A percentile compares a stretch with the other conserved stretches of the same genome.
Evolutionary conservation across 2,113 vertebrate genomes (phyloP).

Genomic region (Platichthys stellatus): DNA sequence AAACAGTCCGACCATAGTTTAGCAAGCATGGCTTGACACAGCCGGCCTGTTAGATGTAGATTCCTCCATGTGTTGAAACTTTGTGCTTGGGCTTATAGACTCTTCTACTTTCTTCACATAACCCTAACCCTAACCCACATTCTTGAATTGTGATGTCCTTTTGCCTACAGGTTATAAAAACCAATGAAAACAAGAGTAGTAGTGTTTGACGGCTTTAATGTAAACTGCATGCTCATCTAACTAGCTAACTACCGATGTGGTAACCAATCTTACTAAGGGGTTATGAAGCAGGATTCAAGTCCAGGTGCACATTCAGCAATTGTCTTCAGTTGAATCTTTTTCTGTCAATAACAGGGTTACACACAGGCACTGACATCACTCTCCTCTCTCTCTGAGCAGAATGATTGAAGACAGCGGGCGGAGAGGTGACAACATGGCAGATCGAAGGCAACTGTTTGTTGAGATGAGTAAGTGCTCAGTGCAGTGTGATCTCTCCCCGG

Average conservation of each 20-base stretch:
- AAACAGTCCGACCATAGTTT: not conserved
- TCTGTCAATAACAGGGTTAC: conserved; percentile 6
- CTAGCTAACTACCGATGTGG: too few relatives aligned
- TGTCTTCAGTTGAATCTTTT: conserved; percentile 3
- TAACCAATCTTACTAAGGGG: too few relatives aligned
- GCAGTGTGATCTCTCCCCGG: conserved; percentile 26
- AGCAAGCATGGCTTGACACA: not conserved
- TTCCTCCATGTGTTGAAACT: not conserved
- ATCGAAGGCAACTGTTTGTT: conserved; percentile 99
- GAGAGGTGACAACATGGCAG: conserved; percentile 96
- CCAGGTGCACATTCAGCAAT: not conserved
- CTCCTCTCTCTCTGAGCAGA: conserved; percentile 85
- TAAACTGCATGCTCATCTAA: too few relatives aligned
- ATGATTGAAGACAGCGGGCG: conserved; percentile 94
- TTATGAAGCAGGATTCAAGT: not conserved
- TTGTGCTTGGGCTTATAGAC: not conserved
- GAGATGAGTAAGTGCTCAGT: conserved; percentile 96
- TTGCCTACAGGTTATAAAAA: too few relatives aligned
- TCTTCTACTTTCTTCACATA: not conserved
- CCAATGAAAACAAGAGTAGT: too few relatives aligned
- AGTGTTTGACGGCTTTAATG: too few relatives aligned
- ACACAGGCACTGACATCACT: conserved; percentile 45
- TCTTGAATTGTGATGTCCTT: not conserved
- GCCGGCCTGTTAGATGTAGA: not conserved
- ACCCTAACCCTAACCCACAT: not conserved